Evolutionary conservation across 2,113 vertebrate genomes (phyloP).

Genomic region (Glaucidium brasilianum): DNA sequence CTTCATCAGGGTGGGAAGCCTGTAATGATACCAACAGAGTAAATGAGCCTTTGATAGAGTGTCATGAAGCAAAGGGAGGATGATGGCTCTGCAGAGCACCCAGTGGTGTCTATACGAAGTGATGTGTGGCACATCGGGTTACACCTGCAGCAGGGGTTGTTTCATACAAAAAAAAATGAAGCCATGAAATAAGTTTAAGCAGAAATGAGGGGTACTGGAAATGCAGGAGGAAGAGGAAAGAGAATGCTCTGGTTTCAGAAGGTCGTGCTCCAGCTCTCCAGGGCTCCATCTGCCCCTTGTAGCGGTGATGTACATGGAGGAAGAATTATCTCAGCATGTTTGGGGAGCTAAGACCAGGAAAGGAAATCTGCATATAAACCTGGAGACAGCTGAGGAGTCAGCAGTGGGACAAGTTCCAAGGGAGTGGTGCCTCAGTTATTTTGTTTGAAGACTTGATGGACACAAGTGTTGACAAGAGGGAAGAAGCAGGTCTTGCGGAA

Average conservation of each 20-base stretch:
- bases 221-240: neutral
- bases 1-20: neutral
- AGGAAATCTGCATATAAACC: neutral
- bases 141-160: neutral
- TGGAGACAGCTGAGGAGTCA: neutral
- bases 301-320: neutral
- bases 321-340: neutral
- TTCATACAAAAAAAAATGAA: neutral
- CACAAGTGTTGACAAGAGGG: neutral
- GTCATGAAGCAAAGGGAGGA: neutral
- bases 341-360: neutral
- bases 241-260: neutral
- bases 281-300: neutral
- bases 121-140: rapidly evolving
- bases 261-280: neutral
- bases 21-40: neutral
- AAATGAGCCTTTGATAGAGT: neutral
- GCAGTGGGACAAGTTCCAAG: neutral
- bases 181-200: neutral
- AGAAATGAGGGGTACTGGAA: neutral
- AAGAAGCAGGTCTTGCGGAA: neutral
- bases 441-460: neutral
- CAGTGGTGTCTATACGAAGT: neutral
- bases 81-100: neutral
- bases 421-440: neutral